Percentiles rank a stretch among this genome's conserved stretches.
Conservation (phyloP, 2,113 vertebrate species). For the Podarcis muralis region DNA sequence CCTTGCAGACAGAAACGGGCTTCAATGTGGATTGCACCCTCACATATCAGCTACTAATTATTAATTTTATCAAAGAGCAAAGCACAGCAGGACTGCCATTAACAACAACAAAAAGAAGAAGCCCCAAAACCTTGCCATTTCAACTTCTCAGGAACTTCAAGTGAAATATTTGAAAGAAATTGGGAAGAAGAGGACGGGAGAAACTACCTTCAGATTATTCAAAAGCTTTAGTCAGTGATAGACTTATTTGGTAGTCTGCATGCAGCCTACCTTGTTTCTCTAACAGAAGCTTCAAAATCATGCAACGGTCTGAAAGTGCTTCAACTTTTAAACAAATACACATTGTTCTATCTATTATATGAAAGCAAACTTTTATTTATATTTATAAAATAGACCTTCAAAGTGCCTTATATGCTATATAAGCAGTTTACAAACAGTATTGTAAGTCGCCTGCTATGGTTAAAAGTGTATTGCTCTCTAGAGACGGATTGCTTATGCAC, state of each 20-base stretch:
- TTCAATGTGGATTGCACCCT: neutral
- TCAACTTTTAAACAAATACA: neutral
- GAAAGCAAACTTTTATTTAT: neutral
- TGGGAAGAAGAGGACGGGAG: neutral
- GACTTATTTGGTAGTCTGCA: neutral
- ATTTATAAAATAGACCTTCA: neutral
- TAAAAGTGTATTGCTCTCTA: slow-evolving; percentile 1
- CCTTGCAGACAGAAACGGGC: neutral
- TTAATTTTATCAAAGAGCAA: neutral
- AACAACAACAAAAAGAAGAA: neutral
- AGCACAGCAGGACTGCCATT: neutral
- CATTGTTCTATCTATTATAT: neutral
- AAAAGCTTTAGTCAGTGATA: neutral
- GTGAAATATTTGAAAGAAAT: neutral
- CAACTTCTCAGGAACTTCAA: neutral
- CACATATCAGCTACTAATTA: neutral
- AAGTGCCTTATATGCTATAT: neutral
- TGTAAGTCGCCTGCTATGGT: neutral
- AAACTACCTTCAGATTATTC: neutral
- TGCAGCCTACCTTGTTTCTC: neutral
- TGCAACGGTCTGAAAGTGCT: neutral
- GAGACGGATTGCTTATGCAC: neutral
- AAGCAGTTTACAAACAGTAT: slow-evolving; percentile 1
- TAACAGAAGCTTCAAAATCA: neutral
- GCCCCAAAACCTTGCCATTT: neutral